Base-by-base conservation (phyloP, 2,113 vertebrate species). In the Verasper variegatus region DNA sequence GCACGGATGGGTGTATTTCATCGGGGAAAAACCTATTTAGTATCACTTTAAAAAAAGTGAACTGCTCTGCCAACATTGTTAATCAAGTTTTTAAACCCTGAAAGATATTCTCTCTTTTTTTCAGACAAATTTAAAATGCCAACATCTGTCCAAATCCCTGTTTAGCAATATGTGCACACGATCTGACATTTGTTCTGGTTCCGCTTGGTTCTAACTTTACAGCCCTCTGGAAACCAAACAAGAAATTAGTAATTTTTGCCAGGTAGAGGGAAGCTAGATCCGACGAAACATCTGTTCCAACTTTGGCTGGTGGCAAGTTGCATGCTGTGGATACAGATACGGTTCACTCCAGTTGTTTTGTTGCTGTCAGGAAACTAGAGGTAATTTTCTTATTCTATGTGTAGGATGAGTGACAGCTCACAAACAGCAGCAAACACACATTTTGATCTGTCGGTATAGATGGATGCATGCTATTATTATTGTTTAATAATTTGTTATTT, bases 131-230 rank as follows among this genome's bases (percentile, higher is more conserved):
- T 88, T 82, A 23, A 82, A 85, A 85, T 84, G 62, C 77, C 88
- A 88, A 81, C 83, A 91, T 88, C 82, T 86, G 85, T 85, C 74
- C 67, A 87, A 80, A 78, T 89, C 80, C 80, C 88, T 79, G 65
- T 87, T 92, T 87, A 80, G 85, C 82, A 81, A 82, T 73, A 83
- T 79, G 68, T 67, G 37, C 64, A 83, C 73, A 66, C 52, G n/a
- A 62, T 65, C 63, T 85, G 85, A 84, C 88, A 92, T 92, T 92
- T 88, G 85, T 87, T 89, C 76, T 71, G 78, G 88, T 91, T 90
- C 80, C 68, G 76, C 91, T 89, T 91, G 89, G 68, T 85, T 87
- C 85, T 80, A 85, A 78, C 85, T 88, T 82, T 77, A 76, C 63
- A 82, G 76, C 82, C 85, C 80, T 62, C 85, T 85, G 80, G 88